Evolutionary conservation across 2,797 vertebrate genomes (phyloP).

Genomic region (Phyllotis vaccarum): DNA sequence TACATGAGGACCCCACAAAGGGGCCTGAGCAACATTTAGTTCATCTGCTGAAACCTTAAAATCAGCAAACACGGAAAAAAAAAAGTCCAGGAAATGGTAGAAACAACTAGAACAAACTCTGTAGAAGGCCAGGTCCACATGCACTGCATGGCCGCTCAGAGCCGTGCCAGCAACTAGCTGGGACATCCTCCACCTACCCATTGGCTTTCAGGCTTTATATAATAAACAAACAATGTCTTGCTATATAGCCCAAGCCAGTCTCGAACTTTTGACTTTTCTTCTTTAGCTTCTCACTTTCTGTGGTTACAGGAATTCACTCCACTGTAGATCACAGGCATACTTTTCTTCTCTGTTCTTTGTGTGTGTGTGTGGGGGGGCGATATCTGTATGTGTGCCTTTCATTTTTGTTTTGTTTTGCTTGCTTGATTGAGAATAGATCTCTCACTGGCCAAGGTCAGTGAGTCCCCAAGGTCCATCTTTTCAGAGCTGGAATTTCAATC

Average conservation of each 20-base stretch:
- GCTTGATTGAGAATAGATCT: not conserved
- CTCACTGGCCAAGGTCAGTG: not conserved
- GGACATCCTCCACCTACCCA: not conserved
- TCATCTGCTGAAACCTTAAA: not conserved
- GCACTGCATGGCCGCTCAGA: not conserved
- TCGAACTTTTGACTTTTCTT: not conserved
- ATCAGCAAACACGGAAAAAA: constrained; percentile 44
- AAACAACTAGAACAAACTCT: not conserved
- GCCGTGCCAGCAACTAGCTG: not conserved
- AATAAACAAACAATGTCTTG: not conserved
- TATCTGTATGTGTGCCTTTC: not conserved
- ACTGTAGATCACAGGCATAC: not conserved
- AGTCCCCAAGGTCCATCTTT: not conserved
- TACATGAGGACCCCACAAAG: not conserved
- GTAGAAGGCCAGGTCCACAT: not conserved
- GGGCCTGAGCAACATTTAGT: not conserved
- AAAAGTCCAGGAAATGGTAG: not conserved
- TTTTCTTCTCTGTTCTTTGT: not conserved
- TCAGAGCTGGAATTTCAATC: not conserved
- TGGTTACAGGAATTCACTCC: not conserved
- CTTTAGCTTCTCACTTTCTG: not conserved
- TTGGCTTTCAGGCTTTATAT: too few relatives aligned
- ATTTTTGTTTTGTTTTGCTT: fast-evolving
- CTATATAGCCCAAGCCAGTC: not conserved
- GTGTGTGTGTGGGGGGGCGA: not conserved